These are phyloP conservation scores for Dascyllus trimaculatus DNA, from an alignment of 2,113 vertebrate genomes.

Conservation along the genomic window DNA sequence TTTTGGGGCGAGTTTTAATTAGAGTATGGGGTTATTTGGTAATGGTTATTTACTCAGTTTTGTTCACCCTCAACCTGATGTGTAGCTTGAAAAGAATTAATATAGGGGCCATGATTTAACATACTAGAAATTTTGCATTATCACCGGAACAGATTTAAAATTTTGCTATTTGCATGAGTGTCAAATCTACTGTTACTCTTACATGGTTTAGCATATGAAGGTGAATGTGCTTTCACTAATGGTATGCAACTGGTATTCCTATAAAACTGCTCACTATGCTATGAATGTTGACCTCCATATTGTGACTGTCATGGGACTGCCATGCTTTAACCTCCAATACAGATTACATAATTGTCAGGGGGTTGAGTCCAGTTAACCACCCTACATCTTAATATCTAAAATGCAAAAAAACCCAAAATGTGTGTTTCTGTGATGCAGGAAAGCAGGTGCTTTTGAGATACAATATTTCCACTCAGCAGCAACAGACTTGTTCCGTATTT, in stretches of 20 bases:
- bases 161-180: background rate
- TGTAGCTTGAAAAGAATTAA: background rate
- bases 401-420: background rate
- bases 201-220: background rate
- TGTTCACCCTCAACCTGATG: too few species aligned
- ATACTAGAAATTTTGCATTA: too few species aligned
- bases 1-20: slow-evolving; percentile 25
- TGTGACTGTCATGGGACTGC: slow-evolving; percentile 1
- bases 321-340: background rate
- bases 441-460: background rate
- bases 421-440: background rate
- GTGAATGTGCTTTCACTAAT: background rate
- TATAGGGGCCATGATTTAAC: background rate
- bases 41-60: too few species aligned
- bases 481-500: slow-evolving; percentile 2
- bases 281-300: background rate
- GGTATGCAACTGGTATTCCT: background rate
- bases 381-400: background rate
- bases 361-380: slow-evolving; percentile 2
- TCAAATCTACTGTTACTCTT: background rate
- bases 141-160: too few species aligned
- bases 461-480: background rate
- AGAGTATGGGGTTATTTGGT: background rate
- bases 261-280: background rate
- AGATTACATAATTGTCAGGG: slow-evolving; percentile 1